phyloP scores from a whole-genome alignment of 1,140 invertebrate genomes.

The Latrodectus geometricus region DNA sequence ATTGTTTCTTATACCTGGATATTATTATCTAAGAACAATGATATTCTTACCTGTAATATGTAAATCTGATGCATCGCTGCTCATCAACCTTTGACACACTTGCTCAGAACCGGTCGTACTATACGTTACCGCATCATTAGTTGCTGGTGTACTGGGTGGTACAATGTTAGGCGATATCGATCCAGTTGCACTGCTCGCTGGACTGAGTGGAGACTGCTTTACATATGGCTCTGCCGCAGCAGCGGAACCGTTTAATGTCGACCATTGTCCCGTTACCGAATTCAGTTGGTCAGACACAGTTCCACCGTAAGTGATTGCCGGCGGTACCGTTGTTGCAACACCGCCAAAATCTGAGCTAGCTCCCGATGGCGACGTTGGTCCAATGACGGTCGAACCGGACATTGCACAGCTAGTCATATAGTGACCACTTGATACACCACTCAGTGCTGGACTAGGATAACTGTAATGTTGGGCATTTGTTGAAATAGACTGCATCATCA shows the following conservation, averaged over 20 bases:
- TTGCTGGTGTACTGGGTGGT: constrained; percentile 4
- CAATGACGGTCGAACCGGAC: constrained; percentile 18
- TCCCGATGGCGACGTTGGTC: constrained; percentile 34
- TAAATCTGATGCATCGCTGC: constrained; percentile 1
- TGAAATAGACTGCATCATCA: constrained; percentile 14
- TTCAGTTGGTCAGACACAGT: background rate
- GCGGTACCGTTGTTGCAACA: constrained; percentile 19
- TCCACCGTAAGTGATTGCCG: constrained; percentile 15
- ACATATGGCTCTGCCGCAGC: background rate
- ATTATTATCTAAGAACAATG: background rate
- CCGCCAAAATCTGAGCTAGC: constrained; percentile 30
- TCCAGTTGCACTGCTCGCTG: constrained; percentile 24
- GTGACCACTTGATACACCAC: constrained; percentile 34
- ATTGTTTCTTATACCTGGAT: too few relatives aligned
- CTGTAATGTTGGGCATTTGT: background rate
- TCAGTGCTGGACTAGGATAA: background rate
- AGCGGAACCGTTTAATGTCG: background rate
- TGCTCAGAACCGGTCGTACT: background rate
- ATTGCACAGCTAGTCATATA: constrained; percentile 60
- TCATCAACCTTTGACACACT: constrained; percentile 34
- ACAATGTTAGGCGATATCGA: constrained; percentile 27
- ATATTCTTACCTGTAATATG: constrained; percentile 20
- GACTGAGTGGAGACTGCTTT: constrained; percentile 31
- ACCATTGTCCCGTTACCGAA: background rate
- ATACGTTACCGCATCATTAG: constrained; percentile 3